Conservation (phyloP, 2,888 invertebrate species). For the Caenorhabditis sp. region DNA sequence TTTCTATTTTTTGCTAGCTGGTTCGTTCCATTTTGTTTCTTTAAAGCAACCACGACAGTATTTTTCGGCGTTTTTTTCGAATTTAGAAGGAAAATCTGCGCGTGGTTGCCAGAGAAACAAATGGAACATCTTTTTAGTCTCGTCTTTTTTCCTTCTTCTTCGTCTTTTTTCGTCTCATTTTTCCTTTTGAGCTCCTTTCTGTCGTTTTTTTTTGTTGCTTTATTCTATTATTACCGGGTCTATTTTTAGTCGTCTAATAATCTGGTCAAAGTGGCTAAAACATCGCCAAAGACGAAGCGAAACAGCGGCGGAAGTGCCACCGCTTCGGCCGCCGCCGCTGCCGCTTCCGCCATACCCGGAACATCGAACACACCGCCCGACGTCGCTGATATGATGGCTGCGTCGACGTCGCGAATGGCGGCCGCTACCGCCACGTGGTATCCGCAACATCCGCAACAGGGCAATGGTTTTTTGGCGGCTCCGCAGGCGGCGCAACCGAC, state of each 20-base stretch:
- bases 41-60: conserved; percentile 4
- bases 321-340: conserved; percentile 4
- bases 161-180: conserved; percentile 6
- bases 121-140: not conserved
- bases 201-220: not conserved
- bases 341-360: no score
- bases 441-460: conserved; percentile 36
- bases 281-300: conserved; percentile 30
- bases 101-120: no score
- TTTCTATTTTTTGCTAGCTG: not conserved
- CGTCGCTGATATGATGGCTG: not conserved
- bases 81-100: not conserved
- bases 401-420: conserved; percentile 10
- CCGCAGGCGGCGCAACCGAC: conserved; percentile 1
- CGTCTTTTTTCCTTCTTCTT: not conserved
- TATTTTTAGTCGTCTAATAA: not conserved
- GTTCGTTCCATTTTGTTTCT: conserved; percentile 6
- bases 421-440: conserved; percentile 42
- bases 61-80: conserved; percentile 18
- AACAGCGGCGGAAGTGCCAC: no score
- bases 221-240: not conserved
- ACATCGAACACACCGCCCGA: not conserved
- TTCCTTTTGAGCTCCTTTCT: not conserved
- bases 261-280: conserved; percentile 12
- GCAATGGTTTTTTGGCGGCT: conserved; percentile 13